phyloP scores from a whole-genome alignment of 2,797 vertebrate species.

The Semotilus atromaculatus region DNA sequence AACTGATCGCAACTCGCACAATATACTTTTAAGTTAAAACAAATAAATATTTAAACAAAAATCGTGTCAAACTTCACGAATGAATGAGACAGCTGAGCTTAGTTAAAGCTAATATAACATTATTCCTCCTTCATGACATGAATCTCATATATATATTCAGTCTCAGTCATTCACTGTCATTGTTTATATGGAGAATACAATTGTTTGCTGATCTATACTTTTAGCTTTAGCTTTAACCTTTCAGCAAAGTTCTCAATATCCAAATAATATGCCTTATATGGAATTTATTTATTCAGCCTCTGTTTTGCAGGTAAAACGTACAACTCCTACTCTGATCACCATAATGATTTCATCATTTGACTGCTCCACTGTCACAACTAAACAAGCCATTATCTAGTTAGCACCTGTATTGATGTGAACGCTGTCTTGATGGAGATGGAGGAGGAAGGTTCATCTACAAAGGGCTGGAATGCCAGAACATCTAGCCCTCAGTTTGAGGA shows the following conservation, averaged over 20 bases:
- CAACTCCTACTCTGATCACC: not conserved
- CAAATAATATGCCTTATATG: not conserved
- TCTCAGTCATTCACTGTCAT: not conserved
- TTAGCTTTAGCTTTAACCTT: not conserved
- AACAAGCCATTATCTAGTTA: not conserved
- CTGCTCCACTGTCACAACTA: not conserved
- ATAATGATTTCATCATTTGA: not conserved
- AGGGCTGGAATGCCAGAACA: not conserved
- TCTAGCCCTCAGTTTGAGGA: conserved; percentile 67
- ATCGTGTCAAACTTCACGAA: not conserved
- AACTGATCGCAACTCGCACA: not conserved
- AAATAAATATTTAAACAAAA: not conserved
- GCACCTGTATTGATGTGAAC: not conserved
- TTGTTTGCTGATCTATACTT: not conserved
- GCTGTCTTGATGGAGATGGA: conserved; percentile 4
- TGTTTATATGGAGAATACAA: not conserved
- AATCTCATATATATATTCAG: no score
- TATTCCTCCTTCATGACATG: no score
- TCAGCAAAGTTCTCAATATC: not conserved
- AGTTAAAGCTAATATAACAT: no score
- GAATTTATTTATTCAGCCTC: not conserved
- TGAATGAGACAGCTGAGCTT: not conserved
- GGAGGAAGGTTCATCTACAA: not conserved
- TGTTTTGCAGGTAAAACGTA: conserved; percentile 6
- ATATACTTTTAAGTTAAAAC: not conserved